These are phyloP conservation scores for Diphyllodes magnificus DNA, from an alignment of 2,113 vertebrate species.

Conservation along the genomic window DNA sequence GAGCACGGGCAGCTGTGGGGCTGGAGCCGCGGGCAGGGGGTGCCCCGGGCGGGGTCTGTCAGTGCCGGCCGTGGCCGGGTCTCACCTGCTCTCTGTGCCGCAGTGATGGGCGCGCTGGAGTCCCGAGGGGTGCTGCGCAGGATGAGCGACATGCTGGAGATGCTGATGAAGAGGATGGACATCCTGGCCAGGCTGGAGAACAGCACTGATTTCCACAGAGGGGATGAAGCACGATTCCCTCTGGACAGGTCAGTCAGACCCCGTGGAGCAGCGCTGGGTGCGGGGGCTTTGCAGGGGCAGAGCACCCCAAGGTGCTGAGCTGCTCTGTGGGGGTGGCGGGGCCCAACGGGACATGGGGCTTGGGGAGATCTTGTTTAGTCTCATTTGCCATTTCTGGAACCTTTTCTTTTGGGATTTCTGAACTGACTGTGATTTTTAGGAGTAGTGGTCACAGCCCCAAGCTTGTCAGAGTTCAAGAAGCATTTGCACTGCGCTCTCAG, in stretches of 20 bases:
- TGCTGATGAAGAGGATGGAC: conserved; percentile 91
- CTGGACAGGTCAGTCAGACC: conserved; percentile 79
- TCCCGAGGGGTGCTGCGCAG: conserved; percentile 88
- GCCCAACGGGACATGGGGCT: fast-evolving
- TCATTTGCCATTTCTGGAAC: background rate
- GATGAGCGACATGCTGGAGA: conserved; percentile 95
- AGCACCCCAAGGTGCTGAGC: fast-evolving
- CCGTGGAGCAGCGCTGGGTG: fast-evolving
- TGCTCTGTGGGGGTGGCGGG: background rate
- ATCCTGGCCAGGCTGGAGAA: conserved; percentile 86
- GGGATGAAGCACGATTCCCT: conserved; percentile 75
- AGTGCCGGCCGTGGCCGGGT: fast-evolving
- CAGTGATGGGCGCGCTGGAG: conserved; percentile 84
- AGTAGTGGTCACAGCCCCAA: background rate
- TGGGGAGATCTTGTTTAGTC: background rate
- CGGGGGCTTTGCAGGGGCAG: background rate
- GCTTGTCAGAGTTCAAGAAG: background rate
- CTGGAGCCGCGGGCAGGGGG: background rate
- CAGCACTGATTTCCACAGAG: conserved; percentile 77
- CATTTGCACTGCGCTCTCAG: background rate
- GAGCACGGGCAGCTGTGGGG: background rate
- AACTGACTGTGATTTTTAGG: background rate
- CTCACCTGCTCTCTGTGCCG: background rate
- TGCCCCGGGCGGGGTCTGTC: fast-evolving
- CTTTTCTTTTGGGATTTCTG: background rate